Percentiles rank a stretch among this genome's conserved stretches.
phyloP scores from a whole-genome alignment of 2,113 vertebrate species.

The Zootoca vivipara region DNA sequence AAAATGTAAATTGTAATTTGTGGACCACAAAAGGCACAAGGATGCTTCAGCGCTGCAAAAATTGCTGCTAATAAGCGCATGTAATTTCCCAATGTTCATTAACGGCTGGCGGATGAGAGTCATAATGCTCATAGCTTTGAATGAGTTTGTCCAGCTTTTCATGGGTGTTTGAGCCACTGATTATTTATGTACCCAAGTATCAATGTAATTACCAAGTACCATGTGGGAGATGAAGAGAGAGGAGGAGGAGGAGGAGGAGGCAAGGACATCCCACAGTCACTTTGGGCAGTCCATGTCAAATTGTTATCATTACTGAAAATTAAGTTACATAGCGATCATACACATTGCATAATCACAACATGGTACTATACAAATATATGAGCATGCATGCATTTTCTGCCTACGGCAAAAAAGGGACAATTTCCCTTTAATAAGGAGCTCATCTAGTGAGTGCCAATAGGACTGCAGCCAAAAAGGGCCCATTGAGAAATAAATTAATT shows the following conservation, averaged over 20 bases:
- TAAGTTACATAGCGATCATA: background rate
- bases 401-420: background rate
- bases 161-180: background rate
- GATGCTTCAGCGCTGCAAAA: conserved; percentile 4
- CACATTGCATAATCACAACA: background rate
- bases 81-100: conserved; percentile 28
- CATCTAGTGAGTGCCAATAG: background rate
- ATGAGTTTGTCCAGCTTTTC: background rate
- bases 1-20: conserved; percentile 26
- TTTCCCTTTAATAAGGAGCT: background rate
- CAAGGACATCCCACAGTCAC: background rate
- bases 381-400: background rate
- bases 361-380: background rate
- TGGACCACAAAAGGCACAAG: background rate
- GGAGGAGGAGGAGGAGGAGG: background rate
- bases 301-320: background rate
- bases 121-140: background rate
- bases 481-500: background rate
- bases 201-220: background rate
- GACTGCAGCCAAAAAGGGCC: background rate
- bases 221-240: background rate
- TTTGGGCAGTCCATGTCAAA: background rate
- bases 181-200: background rate
- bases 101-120: conserved; percentile 21
- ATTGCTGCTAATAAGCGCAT: background rate